Percentiles rank a stretch among this genome's conserved stretches.
Evolutionary conservation across 2,888 invertebrate genomes (phyloP).

Genomic region (Acleris holmiana): DNA sequence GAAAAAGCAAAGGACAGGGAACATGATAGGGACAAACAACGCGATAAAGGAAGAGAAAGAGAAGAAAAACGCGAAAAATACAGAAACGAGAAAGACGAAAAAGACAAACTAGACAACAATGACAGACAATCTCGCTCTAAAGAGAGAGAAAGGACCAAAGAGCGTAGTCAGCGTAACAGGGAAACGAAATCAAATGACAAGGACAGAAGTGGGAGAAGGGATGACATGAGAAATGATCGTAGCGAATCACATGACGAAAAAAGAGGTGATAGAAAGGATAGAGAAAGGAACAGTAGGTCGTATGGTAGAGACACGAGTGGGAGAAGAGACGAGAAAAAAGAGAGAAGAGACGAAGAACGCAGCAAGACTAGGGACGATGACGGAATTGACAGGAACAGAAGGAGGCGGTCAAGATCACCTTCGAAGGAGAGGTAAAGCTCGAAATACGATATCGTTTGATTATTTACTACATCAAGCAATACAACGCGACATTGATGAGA

Average conservation of each 20-base stretch:
- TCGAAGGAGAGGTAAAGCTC: too few relatives aligned
- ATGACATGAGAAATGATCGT: constrained; percentile 40
- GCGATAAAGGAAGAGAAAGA: constrained; percentile 43
- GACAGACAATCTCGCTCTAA: constrained; percentile 33
- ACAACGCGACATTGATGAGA: too few relatives aligned
- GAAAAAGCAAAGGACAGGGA: constrained; percentile 44
- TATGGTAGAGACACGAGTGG: constrained; percentile 31
- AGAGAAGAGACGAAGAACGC: constrained; percentile 53
- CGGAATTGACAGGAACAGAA: constrained; percentile 48
- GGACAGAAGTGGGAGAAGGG: constrained; percentile 46
- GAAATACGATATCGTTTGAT: too few relatives aligned
- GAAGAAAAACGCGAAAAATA: constrained; percentile 41
- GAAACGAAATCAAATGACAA: constrained; percentile 40
- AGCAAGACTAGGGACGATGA: constrained; percentile 39
- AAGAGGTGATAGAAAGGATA: constrained; percentile 33
- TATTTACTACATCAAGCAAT: too few relatives aligned
- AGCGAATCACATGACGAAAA: constrained; percentile 43
- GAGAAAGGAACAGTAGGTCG: constrained; percentile 29
- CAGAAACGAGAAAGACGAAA: constrained; percentile 37
- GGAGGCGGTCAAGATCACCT: constrained; percentile 45
- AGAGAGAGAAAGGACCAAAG: constrained; percentile 38
- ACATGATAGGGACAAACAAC: constrained; percentile 42
- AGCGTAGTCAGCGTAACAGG: constrained; percentile 39
- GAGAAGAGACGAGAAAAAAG: constrained; percentile 44
- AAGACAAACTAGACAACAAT: constrained; percentile 34